phyloP scores from a whole-genome alignment of 2,797 vertebrate species.

The Tokudaia muenninki region DNA sequence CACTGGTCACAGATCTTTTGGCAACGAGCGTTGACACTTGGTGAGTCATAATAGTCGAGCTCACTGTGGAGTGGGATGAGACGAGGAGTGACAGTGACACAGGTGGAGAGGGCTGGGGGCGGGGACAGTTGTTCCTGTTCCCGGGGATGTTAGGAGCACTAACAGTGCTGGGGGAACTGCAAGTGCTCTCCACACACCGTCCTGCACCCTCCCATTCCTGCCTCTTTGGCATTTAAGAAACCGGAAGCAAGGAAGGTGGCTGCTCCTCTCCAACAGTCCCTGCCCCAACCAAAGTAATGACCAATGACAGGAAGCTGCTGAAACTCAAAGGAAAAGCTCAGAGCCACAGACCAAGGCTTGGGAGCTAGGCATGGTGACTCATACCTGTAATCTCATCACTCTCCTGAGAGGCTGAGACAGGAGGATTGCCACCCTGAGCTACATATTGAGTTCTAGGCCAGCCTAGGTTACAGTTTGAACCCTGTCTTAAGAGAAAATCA shows the following conservation, averaged over 20 bases:
- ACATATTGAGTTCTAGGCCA: background rate
- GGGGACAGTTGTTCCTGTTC: background rate
- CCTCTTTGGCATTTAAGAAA: background rate
- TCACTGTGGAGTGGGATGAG: constrained; percentile 89
- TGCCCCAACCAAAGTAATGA: background rate
- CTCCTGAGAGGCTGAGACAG: background rate
- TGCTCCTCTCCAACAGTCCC: background rate
- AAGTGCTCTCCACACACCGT: background rate
- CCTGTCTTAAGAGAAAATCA: background rate
- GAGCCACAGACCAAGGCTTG: background rate
- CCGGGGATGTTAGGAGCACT: background rate
- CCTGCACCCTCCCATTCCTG: background rate
- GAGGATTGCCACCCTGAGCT: background rate
- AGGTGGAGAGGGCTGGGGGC: background rate
- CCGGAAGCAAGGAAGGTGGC: background rate
- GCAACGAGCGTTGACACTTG: constrained; percentile 97
- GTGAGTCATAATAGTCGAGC: constrained; percentile 99
- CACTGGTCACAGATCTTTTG: constrained; percentile 99
- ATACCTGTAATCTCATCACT: background rate
- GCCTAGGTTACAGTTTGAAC: background rate
- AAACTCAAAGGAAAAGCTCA: background rate
- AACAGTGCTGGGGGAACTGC: background rate
- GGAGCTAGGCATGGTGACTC: background rate
- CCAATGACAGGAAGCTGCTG: background rate
- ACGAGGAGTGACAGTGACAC: background rate